Evolutionary conservation across 2,113 vertebrate genomes (phyloP).

Genomic region (Leiothrix lutea): DNA sequence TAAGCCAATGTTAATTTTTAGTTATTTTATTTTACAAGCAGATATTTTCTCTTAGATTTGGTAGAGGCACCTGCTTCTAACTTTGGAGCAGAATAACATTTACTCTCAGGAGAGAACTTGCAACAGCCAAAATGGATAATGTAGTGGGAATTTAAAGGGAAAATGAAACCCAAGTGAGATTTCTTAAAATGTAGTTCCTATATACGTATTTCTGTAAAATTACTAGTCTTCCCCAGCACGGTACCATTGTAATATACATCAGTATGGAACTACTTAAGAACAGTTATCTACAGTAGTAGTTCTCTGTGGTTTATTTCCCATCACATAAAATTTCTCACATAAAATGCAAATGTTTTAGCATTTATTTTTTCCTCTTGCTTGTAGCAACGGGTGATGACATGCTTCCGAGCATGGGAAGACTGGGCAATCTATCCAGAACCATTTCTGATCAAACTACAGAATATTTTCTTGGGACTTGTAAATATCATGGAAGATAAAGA

Average conservation of each 20-base stretch:
- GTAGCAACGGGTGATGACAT: constrained; percentile 98
- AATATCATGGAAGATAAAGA: constrained; percentile 92
- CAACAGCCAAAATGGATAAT: not conserved
- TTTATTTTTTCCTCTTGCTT: constrained; percentile 49
- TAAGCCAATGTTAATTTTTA: not conserved
- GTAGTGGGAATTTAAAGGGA: not conserved
- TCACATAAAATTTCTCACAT: not conserved
- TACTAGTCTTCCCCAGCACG: not conserved
- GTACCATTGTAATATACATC: not conserved
- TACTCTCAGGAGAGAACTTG: not conserved
- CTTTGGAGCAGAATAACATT: not conserved
- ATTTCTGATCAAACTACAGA: constrained; percentile 97
- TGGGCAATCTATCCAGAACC: constrained; percentile 99
- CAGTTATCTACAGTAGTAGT: not conserved
- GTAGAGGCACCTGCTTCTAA: not conserved
- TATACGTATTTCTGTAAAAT: not conserved
- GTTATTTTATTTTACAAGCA: not conserved
- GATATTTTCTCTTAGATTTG: not conserved
- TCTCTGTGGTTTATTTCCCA: not conserved
- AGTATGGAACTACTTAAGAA: not conserved
- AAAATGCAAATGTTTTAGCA: not conserved
- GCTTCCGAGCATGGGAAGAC: constrained; percentile 98
- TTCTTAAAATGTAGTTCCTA: not conserved
- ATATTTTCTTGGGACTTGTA: constrained; percentile 97
- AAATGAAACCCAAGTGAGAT: not conserved